Conservation (phyloP, 2,797 vertebrate species). For the Mormyrus proboscirostris region DNA sequence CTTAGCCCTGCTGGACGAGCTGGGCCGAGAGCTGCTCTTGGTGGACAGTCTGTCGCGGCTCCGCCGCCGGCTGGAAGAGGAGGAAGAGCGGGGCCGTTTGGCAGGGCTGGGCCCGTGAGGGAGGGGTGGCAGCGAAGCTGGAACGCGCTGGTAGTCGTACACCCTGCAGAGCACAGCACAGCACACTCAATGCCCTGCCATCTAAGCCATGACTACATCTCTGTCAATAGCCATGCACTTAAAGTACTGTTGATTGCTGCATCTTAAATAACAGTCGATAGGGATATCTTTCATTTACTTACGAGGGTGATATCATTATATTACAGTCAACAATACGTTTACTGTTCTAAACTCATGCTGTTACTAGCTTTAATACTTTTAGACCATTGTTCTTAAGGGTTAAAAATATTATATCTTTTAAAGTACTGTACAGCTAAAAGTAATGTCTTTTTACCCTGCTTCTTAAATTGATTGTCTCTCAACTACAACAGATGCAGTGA, state of each 20-base stretch:
- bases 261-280: too few species aligned
- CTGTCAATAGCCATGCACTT: too few species aligned
- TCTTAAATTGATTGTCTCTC: neutral
- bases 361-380: neutral
- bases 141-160: neutral
- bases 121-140: neutral
- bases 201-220: too few species aligned
- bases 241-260: too few species aligned
- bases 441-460: neutral
- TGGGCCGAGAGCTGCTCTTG: neutral
- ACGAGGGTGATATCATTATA: too few species aligned
- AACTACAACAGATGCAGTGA: neutral
- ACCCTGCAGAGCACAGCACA: neutral
- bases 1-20: neutral
- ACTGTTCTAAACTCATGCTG: neutral
- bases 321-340: too few species aligned
- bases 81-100: conserved; percentile 57
- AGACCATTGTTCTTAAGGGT: neutral
- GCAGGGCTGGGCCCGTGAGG: conserved; percentile 25
- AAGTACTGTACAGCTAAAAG: neutral
- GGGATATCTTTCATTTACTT: too few species aligned
- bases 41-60: conserved; percentile 55
- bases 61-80: conserved; percentile 59
- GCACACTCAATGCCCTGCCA: too few species aligned
- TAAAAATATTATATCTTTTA: neutral